Percentiles rank a stretch among this genome's conserved stretches.
These are phyloP conservation scores for Eciton burchellii DNA, from an alignment of 1,140 invertebrate genomes.

Conservation along the genomic window DNA sequence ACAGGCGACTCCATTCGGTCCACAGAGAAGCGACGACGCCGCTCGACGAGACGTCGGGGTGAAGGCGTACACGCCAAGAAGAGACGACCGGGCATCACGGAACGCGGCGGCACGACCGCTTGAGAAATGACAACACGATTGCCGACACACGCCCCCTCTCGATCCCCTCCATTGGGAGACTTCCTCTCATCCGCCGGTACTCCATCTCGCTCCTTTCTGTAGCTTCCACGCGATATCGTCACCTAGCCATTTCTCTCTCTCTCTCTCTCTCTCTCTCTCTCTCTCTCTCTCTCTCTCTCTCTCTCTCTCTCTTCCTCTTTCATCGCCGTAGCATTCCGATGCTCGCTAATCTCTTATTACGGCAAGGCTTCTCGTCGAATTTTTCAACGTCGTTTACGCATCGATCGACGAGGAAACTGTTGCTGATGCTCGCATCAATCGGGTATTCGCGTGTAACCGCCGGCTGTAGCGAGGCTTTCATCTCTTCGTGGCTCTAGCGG, in stretches of 20 bases:
- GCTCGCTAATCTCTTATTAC: constrained; percentile 67
- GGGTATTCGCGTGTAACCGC: constrained; percentile 27
- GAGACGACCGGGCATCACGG: constrained; percentile 54
- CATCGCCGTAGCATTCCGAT: constrained; percentile 28
- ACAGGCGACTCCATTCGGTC: constrained; percentile 33
- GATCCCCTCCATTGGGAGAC: not conserved
- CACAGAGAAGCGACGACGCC: constrained; percentile 14
- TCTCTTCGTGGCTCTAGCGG: not conserved
- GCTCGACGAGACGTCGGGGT: not conserved
- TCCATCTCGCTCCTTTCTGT: constrained; percentile 1
- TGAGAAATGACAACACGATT: constrained; percentile 79
- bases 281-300: not conserved
- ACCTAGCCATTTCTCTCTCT: constrained; percentile 29
- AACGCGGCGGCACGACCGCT: constrained; percentile 67
- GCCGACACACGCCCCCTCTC: constrained; percentile 60
- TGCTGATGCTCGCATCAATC: constrained; percentile 11
- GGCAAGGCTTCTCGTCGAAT: constrained; percentile 70
- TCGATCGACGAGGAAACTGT: constrained; percentile 70
- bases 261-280: constrained; percentile 14
- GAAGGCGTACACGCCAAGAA: not conserved
- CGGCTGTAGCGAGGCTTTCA: not conserved
- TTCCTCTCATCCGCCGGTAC: not conserved
- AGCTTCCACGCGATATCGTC: not conserved
- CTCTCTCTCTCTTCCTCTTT: not conserved
- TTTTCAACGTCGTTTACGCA: constrained; percentile 77